Percentiles rank a stretch among this genome's conserved stretches.
These are phyloP conservation scores for Polylopha cassiicola DNA, from an alignment of 2,888 invertebrate species.

Conservation along the genomic window DNA sequence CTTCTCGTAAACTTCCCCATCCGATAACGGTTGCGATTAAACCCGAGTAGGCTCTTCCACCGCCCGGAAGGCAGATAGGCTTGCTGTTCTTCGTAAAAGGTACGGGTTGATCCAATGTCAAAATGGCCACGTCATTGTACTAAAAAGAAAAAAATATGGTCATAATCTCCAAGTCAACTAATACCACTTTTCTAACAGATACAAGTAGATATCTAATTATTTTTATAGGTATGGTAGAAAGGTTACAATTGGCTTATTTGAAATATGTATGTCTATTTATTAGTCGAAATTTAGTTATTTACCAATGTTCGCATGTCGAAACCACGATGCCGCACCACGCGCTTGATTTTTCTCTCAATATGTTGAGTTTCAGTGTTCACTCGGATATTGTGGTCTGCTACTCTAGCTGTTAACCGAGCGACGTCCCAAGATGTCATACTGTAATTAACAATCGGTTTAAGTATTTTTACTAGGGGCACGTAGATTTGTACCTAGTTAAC, in stretches of 20 bases:
- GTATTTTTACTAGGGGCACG: background rate
- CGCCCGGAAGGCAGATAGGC: constrained; percentile 86
- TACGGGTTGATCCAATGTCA: constrained; percentile 87
- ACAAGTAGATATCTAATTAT: too few species aligned
- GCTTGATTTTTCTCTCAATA: constrained; percentile 86
- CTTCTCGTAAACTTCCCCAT: constrained; percentile 90
- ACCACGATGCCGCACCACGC: constrained; percentile 89
- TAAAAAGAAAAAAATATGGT: constrained; percentile 47
- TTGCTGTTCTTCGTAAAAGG: constrained; percentile 83
- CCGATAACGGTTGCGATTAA: constrained; percentile 88
- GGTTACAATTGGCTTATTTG: too few species aligned
- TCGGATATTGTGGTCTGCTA: constrained; percentile 91
- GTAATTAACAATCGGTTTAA: constrained; percentile 23
- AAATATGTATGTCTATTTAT: too few species aligned
- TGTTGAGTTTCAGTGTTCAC: constrained; percentile 85
- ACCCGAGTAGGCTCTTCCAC: constrained; percentile 80
- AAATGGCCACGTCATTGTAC: constrained; percentile 90
- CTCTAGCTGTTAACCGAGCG: constrained; percentile 85
- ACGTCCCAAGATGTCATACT: constrained; percentile 95
- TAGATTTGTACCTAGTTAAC: too few species aligned
- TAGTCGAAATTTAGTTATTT: too few species aligned
- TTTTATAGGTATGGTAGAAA: too few species aligned
- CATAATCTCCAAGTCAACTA: background rate
- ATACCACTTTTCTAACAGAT: too few species aligned
- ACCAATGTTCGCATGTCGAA: constrained; percentile 90